phyloP scores from a whole-genome alignment of 2,797 vertebrate species.

The Sebastes cheni region DNA sequence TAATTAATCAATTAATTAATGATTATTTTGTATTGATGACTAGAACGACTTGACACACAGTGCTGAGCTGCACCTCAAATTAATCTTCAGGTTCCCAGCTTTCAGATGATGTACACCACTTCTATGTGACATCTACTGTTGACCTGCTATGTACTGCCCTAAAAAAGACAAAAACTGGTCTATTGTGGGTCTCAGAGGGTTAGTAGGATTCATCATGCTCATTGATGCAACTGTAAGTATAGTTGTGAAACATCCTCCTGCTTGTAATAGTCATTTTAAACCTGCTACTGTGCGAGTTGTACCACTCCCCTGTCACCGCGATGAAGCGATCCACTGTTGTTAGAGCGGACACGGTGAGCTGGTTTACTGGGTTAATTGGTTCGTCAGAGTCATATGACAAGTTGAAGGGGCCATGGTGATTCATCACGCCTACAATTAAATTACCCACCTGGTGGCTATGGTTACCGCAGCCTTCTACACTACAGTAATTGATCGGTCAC shows the following conservation, averaged over 20 bases:
- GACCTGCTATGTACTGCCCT: no score
- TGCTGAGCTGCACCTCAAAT: no score
- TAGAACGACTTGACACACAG: no score
- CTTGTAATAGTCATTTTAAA: not conserved
- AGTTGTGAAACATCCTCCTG: not conserved
- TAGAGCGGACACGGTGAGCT: not conserved
- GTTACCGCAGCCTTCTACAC: not conserved
- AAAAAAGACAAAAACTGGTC: no score
- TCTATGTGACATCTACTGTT: no score
- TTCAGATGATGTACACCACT: no score
- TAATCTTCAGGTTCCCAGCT: no score
- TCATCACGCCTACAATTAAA: conserved; percentile 37
- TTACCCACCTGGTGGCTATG: conserved; percentile 37
- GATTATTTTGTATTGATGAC: no score
- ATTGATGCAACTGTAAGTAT: not conserved
- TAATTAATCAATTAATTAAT: no score
- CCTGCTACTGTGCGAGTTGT: not conserved
- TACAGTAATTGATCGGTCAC: conserved; percentile 25
- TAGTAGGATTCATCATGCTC: no score
- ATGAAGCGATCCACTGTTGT: not conserved
- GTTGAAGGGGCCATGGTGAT: conserved; percentile 17
- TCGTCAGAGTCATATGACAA: conserved; percentile 29
- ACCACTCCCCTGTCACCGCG: not conserved
- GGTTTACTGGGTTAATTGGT: conserved; percentile 49
- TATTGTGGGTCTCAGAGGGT: not conserved